phyloP scores from a whole-genome alignment of 2,888 invertebrate genomes.

The Gasteruption jaculator region DNA sequence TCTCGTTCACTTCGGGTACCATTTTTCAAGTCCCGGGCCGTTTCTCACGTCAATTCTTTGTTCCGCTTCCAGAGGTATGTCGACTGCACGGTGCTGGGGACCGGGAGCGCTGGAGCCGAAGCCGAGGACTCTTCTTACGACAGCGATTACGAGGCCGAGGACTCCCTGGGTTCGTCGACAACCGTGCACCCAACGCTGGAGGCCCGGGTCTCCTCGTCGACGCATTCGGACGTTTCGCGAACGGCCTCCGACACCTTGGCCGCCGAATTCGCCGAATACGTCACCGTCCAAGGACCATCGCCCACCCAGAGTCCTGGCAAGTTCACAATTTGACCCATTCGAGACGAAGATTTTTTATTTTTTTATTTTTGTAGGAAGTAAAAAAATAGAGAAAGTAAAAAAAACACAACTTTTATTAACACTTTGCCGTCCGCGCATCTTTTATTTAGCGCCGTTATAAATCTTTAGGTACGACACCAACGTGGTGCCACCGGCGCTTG shows the following conservation, averaged over 20 bases:
- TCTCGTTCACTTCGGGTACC: no score
- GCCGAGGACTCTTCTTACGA: slow-evolving; percentile 83
- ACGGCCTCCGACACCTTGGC: slow-evolving; percentile 81
- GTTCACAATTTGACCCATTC: not conserved
- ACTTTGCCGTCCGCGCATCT: no score
- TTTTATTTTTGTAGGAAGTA: no score
- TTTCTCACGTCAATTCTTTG: no score
- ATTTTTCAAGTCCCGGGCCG: no score
- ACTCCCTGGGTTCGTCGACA: slow-evolving; percentile 35
- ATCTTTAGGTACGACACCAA: no score
- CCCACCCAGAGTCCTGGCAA: slow-evolving; percentile 40
- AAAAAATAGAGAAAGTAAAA: no score
- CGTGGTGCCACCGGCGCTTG: no score
- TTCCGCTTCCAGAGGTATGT: slow-evolving; percentile 65
- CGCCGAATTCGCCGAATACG: slow-evolving; percentile 81
- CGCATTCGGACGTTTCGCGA: slow-evolving; percentile 74
- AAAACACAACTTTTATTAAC: no score
- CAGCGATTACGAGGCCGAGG: slow-evolving; percentile 68
- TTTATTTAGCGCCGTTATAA: no score
- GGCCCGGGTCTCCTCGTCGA: slow-evolving; percentile 40
- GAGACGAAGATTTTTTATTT: no score
- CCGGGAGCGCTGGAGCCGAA: slow-evolving; percentile 56
- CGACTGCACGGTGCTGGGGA: slow-evolving; percentile 64
- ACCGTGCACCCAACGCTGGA: slow-evolving; percentile 31
- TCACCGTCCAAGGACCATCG: slow-evolving; percentile 55